phyloP scores from a whole-genome alignment of 2,113 vertebrate species.

The Corythaixoides concolor region DNA sequence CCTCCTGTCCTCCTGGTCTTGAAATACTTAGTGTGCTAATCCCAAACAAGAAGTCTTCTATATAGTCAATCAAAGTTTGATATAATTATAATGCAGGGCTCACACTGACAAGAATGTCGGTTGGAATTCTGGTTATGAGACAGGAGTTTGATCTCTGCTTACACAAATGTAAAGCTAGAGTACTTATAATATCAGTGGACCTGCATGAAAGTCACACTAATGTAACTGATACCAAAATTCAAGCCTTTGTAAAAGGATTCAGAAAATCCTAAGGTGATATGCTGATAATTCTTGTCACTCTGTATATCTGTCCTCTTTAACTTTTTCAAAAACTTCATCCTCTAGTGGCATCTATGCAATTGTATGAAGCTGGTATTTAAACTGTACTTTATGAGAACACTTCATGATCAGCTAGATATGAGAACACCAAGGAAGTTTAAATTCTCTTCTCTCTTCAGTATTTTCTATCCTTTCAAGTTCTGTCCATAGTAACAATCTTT shows the following conservation, averaged over 20 bases:
- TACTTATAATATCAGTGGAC: not conserved
- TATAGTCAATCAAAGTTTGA: not conserved
- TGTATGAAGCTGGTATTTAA: not conserved
- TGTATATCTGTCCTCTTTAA: not conserved
- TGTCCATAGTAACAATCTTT: not conserved
- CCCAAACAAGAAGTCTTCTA: not conserved
- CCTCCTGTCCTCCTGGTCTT: not conserved
- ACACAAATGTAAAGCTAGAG: not conserved
- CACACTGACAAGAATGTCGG: not conserved
- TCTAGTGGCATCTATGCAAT: not conserved
- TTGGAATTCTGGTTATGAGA: not conserved
- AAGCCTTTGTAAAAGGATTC: not conserved
- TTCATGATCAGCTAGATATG: not conserved
- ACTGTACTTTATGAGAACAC: not conserved
- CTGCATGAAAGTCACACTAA: not conserved
- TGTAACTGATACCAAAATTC: not conserved
- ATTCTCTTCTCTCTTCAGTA: not conserved
- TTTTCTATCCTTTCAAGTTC: not conserved
- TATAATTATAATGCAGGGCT: not conserved
- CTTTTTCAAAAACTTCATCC: not conserved
- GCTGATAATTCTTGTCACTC: not conserved
- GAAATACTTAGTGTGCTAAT: not conserved
- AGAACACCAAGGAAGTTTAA: not conserved
- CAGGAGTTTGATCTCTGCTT: not conserved
- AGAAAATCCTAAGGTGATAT: not conserved